These are phyloP conservation scores for Cotesia congregata DNA, from an alignment of 2,888 invertebrate species.

Conservation along the genomic window DNA sequence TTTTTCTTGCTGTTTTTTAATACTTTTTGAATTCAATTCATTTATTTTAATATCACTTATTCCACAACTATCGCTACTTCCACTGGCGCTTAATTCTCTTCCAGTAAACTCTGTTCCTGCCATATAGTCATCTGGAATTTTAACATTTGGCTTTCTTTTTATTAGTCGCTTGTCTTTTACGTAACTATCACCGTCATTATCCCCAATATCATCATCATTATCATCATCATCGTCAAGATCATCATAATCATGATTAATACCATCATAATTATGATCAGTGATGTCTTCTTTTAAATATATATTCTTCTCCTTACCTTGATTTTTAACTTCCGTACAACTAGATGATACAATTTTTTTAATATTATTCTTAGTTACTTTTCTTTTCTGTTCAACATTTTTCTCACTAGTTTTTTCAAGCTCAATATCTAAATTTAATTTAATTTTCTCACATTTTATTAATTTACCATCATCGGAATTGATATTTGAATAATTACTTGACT, in stretches of 20 bases:
- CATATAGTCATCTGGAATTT: slow-evolving; percentile 67
- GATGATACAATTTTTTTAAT: slow-evolving; percentile 52
- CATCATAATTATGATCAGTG: slow-evolving; percentile 46
- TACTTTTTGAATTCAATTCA: slow-evolving; percentile 48
- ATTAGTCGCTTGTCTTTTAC: neutral
- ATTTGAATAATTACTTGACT: neutral
- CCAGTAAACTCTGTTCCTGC: slow-evolving; percentile 65
- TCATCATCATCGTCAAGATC: slow-evolving; percentile 50
- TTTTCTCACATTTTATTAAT: neutral
- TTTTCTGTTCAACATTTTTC: neutral
- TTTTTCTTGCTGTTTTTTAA: slow-evolving; percentile 55
- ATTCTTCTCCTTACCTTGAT: slow-evolving; percentile 44
- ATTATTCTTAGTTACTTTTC: neutral
- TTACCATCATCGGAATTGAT: neutral
- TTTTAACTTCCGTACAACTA: neutral
- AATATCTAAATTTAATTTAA: neutral
- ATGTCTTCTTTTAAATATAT: slow-evolving; percentile 41
- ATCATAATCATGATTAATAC: slow-evolving; percentile 44
- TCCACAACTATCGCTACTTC: neutral
- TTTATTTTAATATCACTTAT: slow-evolving; percentile 46
- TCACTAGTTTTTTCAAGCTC: neutral
- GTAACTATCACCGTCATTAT: slow-evolving; percentile 48
- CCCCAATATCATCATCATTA: slow-evolving; percentile 56
- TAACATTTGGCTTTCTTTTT: slow-evolving; percentile 33
- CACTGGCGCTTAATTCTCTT: slow-evolving; percentile 59